These are phyloP conservation scores for Loris lydekkerianus DNA, from an alignment of 2,797 vertebrate genomes.

Conservation along the genomic window DNA sequence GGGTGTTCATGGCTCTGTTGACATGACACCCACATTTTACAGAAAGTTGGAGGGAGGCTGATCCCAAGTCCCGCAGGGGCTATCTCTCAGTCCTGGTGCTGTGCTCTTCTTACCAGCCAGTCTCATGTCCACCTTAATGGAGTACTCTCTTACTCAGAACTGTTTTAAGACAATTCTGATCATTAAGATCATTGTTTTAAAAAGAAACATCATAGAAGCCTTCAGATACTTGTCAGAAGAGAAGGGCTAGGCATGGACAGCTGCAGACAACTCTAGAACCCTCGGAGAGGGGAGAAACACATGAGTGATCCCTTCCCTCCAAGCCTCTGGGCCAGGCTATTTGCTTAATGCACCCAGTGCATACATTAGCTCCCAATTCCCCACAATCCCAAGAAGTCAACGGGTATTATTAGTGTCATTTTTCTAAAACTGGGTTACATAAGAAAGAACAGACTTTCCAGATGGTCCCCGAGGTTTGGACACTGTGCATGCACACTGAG, in stretches of 20 bases:
- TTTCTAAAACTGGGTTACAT: constrained; percentile 57
- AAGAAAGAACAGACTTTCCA: background rate
- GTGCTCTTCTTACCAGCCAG: background rate
- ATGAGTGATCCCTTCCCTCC: background rate
- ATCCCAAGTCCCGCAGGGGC: background rate
- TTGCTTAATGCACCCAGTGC: constrained; percentile 35
- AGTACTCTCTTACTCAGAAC: background rate
- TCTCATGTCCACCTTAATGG: background rate
- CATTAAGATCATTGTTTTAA: background rate
- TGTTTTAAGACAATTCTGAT: background rate
- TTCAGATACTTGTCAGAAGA: background rate
- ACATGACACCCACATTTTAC: background rate
- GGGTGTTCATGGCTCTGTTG: background rate
- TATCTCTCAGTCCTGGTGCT: background rate
- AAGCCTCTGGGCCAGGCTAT: background rate
- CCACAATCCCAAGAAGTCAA: background rate
- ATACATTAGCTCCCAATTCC: background rate
- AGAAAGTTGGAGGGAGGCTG: background rate
- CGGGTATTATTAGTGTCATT: constrained; percentile 25
- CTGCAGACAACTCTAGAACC: background rate
- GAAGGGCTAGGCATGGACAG: background rate
- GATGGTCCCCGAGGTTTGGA: background rate
- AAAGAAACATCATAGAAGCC: background rate
- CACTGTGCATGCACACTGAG: background rate
- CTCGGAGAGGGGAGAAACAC: background rate